A percentile compares a stretch with the other conserved stretches of the same genome.
phyloP scores from a whole-genome alignment of 2,888 invertebrate species.

The Tetropium fuscum region DNA sequence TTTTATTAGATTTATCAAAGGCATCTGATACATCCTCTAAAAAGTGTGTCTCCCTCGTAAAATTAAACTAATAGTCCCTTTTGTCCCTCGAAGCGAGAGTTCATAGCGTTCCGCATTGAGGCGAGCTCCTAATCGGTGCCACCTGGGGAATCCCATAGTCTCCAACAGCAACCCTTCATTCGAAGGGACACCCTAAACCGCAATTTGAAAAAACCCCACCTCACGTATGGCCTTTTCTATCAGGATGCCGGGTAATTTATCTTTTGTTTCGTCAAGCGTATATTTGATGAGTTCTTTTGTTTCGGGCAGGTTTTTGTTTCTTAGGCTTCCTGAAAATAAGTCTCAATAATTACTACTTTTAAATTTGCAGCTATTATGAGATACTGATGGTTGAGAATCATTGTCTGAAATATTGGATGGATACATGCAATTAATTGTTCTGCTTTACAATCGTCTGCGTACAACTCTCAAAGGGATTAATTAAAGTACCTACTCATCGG shows the following conservation, averaged over 20 bases:
- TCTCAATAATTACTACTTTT: conserved; percentile 42
- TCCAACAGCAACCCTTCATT: conserved; percentile 37
- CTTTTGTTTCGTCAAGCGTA: conserved; percentile 51
- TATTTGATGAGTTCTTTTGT: conserved; percentile 39
- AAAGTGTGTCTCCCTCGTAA: conserved; percentile 15
- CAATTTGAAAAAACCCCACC: conserved; percentile 35
- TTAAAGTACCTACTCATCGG: neutral
- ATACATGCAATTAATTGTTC: neutral
- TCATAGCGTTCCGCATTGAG: conserved; percentile 43
- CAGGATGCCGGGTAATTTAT: conserved; percentile 57
- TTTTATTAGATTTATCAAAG: conserved; percentile 39
- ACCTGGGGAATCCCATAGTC: conserved; percentile 54
- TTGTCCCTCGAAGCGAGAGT: conserved; percentile 30
- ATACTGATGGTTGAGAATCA: conserved; percentile 35
- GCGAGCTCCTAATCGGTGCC: conserved; percentile 55
- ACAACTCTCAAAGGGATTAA: neutral
- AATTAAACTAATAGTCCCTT: conserved; percentile 37
- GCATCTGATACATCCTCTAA: conserved; percentile 1
- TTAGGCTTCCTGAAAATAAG: conserved; percentile 46
- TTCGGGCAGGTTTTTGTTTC: conserved; percentile 49
- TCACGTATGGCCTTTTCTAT: conserved; percentile 53
- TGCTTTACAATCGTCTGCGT: neutral
- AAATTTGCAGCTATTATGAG: conserved; percentile 42
- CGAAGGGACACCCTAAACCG: conserved; percentile 23
- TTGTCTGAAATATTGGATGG: conserved; percentile 37